Evolutionary conservation across 2,888 invertebrate genomes (phyloP).

Genomic region (Clusia tigrina): DNA sequence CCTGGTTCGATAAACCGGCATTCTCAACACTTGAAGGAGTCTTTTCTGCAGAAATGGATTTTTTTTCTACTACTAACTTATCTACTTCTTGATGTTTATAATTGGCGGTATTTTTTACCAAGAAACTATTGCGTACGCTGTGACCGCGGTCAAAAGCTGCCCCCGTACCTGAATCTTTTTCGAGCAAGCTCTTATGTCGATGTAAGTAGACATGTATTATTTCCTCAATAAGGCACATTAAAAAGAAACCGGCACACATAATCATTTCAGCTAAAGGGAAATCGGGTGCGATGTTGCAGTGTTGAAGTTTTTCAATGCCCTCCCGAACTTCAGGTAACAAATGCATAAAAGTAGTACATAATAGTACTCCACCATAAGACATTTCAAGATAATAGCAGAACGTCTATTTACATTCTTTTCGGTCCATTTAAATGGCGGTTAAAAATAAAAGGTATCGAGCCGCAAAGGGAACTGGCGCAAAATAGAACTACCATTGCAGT

Average conservation of each 20-base stretch:
- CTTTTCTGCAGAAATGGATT: no score
- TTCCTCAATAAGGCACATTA: slow-evolving; percentile 83
- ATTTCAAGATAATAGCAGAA: slow-evolving; percentile 66
- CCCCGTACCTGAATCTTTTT: slow-evolving; percentile 49
- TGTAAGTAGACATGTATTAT: slow-evolving; percentile 76
- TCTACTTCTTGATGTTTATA: no score
- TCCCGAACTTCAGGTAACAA: slow-evolving; percentile 81
- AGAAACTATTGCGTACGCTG: slow-evolving; percentile 54
- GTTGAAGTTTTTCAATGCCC: slow-evolving; percentile 70
- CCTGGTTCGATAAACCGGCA: no score
- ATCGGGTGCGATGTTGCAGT: slow-evolving; percentile 61
- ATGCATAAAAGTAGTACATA: slow-evolving; percentile 84
- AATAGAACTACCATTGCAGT: slow-evolving; percentile 82
- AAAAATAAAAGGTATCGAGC: slow-evolving; percentile 76
- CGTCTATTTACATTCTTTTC: slow-evolving; percentile 51
- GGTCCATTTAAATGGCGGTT: slow-evolving; percentile 72
- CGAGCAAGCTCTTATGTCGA: slow-evolving; percentile 59
- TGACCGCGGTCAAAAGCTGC: slow-evolving; percentile 59
- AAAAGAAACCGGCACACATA: slow-evolving; percentile 79
- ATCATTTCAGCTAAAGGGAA: slow-evolving; percentile 76
- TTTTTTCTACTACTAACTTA: no score
- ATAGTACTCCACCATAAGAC: slow-evolving; percentile 81
- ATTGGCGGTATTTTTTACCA: no score
- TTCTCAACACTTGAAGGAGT: no score
- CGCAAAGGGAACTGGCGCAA: slow-evolving; percentile 77